These are phyloP conservation scores for Felis chaus DNA, from an alignment of 2,113 vertebrate genomes.

Conservation along the genomic window DNA sequence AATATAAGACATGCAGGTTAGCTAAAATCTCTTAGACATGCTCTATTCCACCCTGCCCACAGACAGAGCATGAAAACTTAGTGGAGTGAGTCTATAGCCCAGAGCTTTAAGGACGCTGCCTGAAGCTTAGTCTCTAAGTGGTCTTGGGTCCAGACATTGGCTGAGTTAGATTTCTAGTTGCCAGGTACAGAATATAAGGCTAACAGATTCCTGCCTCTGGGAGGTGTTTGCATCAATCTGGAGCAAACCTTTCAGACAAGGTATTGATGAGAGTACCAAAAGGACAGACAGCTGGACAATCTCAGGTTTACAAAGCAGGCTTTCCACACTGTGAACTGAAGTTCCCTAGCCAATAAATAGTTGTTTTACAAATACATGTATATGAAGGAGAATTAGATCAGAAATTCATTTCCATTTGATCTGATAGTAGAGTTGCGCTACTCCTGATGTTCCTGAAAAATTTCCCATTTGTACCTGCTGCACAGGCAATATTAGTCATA, in stretches of 20 bases:
- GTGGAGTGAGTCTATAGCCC: not conserved
- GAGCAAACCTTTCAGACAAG: not conserved
- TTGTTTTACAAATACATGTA: not conserved
- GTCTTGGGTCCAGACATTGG: no score
- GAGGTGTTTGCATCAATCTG: no score
- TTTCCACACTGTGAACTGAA: not conserved
- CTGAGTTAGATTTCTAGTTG: not conserved
- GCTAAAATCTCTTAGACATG: not conserved
- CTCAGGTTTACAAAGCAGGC: not conserved
- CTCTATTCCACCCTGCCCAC: not conserved
- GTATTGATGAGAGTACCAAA: no score
- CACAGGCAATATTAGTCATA: not conserved
- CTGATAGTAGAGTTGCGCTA: not conserved
- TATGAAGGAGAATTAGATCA: not conserved
- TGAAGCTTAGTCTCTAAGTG: not conserved
- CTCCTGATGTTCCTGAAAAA: not conserved
- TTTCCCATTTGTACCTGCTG: not conserved
- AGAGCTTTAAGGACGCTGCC: not conserved
- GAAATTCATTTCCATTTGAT: not conserved
- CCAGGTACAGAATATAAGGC: not conserved
- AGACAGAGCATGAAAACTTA: not conserved
- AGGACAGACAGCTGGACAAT: not conserved
- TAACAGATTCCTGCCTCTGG: not conserved
- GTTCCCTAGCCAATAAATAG: not conserved
- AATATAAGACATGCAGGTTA: not conserved